Conservation (phyloP, 37 sponge, comb jelly and placozoan species). For the Chondrosia reniformis region DNA sequence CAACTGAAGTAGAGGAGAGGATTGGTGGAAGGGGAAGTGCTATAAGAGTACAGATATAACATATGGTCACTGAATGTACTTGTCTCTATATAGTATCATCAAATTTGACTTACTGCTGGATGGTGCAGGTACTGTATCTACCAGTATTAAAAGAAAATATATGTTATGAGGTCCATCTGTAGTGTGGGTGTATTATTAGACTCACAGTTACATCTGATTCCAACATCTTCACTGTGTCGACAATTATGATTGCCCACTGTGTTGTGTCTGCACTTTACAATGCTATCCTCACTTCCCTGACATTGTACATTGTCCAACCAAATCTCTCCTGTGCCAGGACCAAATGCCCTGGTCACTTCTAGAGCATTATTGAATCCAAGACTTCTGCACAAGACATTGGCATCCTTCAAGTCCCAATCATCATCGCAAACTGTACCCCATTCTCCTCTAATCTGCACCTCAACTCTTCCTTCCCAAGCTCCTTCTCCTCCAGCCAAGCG, state of each 20-base stretch:
- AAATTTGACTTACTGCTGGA: neutral
- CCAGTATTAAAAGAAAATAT: too few species aligned
- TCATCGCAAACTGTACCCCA: too few species aligned
- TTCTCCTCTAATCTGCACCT: too few species aligned
- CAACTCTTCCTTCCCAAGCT: too few species aligned
- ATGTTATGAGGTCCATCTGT: too few species aligned
- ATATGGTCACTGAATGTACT: neutral
- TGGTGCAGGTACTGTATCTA: too few species aligned
- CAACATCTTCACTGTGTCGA: constrained; percentile 4
- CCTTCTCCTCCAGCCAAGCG: too few species aligned
- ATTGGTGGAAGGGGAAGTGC: neutral
- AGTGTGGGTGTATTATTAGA: too few species aligned
- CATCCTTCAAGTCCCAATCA: neutral
- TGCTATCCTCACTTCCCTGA: constrained; percentile 7
- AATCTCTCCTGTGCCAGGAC: neutral
- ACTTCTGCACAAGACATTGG: constrained; percentile 20
- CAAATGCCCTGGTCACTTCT: neutral
- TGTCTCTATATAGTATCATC: too few species aligned
- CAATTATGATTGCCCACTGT: neutral
- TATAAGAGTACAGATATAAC: neutral
- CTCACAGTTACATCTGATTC: neutral
- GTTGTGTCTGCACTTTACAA: neutral
- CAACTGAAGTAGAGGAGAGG: too few species aligned
- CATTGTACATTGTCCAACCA: constrained; percentile 24
- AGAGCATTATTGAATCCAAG: constrained; percentile 7